These are phyloP conservation scores for Cathartes aura DNA, from an alignment of 2,113 vertebrate species.

Conservation along the genomic window DNA sequence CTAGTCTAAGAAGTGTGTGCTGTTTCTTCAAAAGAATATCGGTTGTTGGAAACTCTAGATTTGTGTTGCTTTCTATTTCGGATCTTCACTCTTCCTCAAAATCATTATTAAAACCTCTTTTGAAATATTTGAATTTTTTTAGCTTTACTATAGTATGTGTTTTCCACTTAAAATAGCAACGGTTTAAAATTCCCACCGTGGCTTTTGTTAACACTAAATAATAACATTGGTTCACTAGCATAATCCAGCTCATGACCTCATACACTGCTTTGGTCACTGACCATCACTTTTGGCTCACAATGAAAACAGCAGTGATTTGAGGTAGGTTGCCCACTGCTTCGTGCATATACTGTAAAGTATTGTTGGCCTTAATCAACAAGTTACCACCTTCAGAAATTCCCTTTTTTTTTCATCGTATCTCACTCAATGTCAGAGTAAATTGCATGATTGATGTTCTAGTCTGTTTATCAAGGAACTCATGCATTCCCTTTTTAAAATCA, in stretches of 20 bases:
- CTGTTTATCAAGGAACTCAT: constrained; percentile 30
- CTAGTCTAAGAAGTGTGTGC: background rate
- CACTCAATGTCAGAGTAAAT: constrained; percentile 62
- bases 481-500: constrained; percentile 46
- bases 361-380: background rate
- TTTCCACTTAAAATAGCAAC: background rate
- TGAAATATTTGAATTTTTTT: background rate
- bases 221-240: background rate
- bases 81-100: background rate
- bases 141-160: background rate
- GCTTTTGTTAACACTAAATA: background rate
- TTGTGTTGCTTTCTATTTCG: background rate
- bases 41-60: background rate
- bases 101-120: background rate
- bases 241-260: background rate
- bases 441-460: constrained; percentile 54
- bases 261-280: background rate
- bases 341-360: background rate
- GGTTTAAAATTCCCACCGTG: background rate
- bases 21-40: background rate
- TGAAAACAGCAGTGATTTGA: background rate
- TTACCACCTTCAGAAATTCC: constrained; percentile 37
- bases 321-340: background rate
- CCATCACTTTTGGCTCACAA: background rate
- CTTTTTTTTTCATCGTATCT: background rate